phyloP scores from a whole-genome alignment of 2,797 vertebrate species.

The Schizopygopsis malacanthus region DNA sequence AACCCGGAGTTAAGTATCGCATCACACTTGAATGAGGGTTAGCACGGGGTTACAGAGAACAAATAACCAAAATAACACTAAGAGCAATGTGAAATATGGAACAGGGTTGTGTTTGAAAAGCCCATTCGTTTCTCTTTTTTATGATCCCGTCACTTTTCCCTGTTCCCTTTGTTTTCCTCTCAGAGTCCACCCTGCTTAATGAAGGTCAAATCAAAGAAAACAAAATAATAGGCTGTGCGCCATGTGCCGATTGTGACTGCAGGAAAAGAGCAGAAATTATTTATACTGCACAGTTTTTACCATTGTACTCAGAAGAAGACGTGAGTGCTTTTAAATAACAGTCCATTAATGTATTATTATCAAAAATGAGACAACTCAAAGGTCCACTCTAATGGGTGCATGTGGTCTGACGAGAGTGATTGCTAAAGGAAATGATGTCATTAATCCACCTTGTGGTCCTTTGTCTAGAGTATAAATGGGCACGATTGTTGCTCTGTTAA shows the following conservation, averaged over 20 bases:
- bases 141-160: neutral
- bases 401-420: neutral
- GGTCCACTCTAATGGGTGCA: slow-evolving; percentile 8
- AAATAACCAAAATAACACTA: neutral
- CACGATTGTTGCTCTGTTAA: neutral
- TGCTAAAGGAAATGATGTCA: neutral
- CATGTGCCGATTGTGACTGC: slow-evolving; percentile 3
- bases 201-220: slow-evolving; percentile 29
- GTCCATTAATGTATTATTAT: slow-evolving; percentile 34
- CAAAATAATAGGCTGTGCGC: slow-evolving; percentile 38
- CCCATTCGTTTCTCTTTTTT: neutral
- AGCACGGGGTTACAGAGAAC: neutral
- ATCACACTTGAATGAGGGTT: neutral
- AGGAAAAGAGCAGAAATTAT: neutral
- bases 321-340: slow-evolving; percentile 44
- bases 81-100: neutral
- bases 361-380: slow-evolving; percentile 19
- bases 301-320: neutral
- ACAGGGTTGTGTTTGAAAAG: neutral
- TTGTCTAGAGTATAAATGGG: neutral
- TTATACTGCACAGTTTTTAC: neutral
- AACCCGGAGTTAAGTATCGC: neutral
- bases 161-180: neutral
- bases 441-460: slow-evolving; percentile 10
- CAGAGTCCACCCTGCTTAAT: neutral